phyloP scores from a whole-genome alignment of 2,888 invertebrate genomes.

The Leptinotarsa juncta region DNA sequence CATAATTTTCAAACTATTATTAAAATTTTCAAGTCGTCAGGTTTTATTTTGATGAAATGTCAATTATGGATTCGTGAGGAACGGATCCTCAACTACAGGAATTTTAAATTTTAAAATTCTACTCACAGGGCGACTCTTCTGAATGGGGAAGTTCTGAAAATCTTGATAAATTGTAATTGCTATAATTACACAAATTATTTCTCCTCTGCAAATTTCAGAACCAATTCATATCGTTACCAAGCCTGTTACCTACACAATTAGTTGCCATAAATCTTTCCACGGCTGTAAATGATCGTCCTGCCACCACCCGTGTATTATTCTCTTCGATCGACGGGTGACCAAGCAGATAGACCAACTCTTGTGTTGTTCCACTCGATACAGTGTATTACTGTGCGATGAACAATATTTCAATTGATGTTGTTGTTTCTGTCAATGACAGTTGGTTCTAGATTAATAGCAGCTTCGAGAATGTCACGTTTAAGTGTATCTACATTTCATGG shows the following conservation, averaged over 20 bases:
- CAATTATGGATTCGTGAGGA: too few relatives aligned
- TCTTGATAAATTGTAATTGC: background rate
- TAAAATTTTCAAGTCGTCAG: too few relatives aligned
- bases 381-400: slow-evolving; percentile 46
- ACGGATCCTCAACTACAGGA: too few relatives aligned
- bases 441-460: slow-evolving; percentile 1
- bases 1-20: too few relatives aligned
- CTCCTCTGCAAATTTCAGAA: slow-evolving; percentile 7
- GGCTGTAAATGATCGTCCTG: slow-evolving; percentile 62
- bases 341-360: slow-evolving; percentile 11
- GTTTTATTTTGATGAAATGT: too few relatives aligned
- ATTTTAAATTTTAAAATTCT: too few relatives aligned
- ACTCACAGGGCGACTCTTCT: too few relatives aligned
- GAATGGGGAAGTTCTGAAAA: background rate
- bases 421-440: slow-evolving; percentile 36
- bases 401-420: slow-evolving; percentile 34
- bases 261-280: slow-evolving; percentile 55
- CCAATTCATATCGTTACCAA: background rate
- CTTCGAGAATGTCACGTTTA: background rate
- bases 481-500: background rate
- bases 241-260: slow-evolving; percentile 18
- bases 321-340: slow-evolving; percentile 24
- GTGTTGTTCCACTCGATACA: slow-evolving; percentile 45
- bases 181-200: background rate
- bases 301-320: slow-evolving; percentile 46